phyloP scores from a whole-genome alignment of 2,888 invertebrate species.

The Eremobia ochroleuca region DNA sequence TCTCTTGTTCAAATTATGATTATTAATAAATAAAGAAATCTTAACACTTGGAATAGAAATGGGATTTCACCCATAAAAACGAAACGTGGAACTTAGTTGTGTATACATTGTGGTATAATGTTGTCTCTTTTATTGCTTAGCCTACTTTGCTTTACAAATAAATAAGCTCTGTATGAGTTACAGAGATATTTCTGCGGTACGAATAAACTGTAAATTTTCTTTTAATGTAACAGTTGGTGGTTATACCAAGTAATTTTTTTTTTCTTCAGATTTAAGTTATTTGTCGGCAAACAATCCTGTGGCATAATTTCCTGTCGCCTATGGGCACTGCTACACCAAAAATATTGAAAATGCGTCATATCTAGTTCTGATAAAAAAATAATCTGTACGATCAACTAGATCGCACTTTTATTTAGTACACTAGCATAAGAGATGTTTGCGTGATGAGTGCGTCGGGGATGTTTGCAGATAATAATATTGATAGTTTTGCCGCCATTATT shows the following conservation, averaged over 20 bases:
- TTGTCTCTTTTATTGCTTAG: not conserved
- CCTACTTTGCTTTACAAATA: not conserved
- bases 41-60: not conserved
- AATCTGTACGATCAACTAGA: not conserved
- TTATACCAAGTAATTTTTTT: not conserved
- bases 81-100: not conserved
- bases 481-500: too few relatives aligned
- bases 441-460: too few relatives aligned
- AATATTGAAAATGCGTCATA: not conserved
- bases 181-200: not conserved
- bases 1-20: too few relatives aligned
- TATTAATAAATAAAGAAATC: too few relatives aligned
- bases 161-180: too few relatives aligned
- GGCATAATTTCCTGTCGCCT: not conserved
- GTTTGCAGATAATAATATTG: too few relatives aligned
- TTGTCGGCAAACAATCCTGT: not conserved
- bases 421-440: not conserved
- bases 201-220: not conserved
- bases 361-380: not conserved
- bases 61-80: not conserved
- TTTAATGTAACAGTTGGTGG: not conserved
- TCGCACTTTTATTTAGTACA: not conserved
- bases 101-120: not conserved
- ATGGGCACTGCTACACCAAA: not conserved
- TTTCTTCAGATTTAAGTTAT: not conserved